Evolutionary conservation across 1,140 invertebrate species (phyloP).

Genomic region (Euura lappo): DNA sequence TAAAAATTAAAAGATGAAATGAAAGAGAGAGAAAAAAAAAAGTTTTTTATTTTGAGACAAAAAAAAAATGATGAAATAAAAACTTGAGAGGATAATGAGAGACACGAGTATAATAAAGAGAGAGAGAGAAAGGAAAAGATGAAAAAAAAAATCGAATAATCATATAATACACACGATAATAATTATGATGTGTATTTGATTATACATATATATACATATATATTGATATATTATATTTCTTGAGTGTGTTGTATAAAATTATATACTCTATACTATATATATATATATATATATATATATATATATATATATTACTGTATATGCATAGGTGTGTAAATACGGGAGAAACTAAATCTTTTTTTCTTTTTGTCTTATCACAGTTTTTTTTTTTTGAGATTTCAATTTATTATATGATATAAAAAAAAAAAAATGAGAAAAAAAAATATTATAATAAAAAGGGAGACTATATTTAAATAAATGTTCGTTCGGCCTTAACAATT

Average conservation of each 20-base stretch:
- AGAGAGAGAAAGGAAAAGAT: slow-evolving; percentile 11
- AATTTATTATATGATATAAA: no score
- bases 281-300: slow-evolving; percentile 6
- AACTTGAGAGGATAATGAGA: slow-evolving; percentile 1
- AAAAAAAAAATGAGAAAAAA: slow-evolving; percentile 6
- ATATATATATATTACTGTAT: slow-evolving; percentile 8
- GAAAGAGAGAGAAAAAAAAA: slow-evolving; percentile 12
- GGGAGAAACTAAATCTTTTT: no score
- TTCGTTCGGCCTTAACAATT: slow-evolving; percentile 7
- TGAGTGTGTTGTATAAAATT: no score
- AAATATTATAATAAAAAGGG: no score
- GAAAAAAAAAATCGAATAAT: slow-evolving; percentile 8
- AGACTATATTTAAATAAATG: slow-evolving; percentile 10
- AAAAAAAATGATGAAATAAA: neutral
- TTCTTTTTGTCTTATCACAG: no score
- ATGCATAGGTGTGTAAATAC: no score
- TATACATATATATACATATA: neutral
- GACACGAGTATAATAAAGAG: neutral
- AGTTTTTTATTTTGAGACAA: slow-evolving; percentile 11
- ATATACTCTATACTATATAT: no score
- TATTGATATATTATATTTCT: no score
- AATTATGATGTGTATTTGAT: no score
- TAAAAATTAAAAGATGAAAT: slow-evolving; percentile 6
- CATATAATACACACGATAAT: neutral
- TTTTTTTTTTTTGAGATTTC: no score